These are phyloP conservation scores for Microcaecilia unicolor DNA, from an alignment of 2,797 vertebrate species.

Conservation along the genomic window DNA sequence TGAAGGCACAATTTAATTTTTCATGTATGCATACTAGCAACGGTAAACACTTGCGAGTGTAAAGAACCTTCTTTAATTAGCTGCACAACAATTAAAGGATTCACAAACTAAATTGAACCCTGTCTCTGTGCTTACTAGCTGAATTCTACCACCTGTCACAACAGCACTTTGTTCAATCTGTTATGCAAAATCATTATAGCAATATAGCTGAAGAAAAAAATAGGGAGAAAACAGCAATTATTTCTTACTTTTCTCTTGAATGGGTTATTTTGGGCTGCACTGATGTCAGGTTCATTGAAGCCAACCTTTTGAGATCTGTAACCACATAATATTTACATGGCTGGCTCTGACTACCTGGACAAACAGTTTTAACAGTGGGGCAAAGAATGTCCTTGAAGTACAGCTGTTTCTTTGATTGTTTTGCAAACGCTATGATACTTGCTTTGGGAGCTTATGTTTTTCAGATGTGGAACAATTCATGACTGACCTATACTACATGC, in stretches of 20 bases:
- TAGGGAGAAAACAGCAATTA: conserved; percentile 96
- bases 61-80: conserved; percentile 96
- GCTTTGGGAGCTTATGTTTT: conserved; percentile 57
- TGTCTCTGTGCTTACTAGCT: conserved; percentile 93
- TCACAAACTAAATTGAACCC: conserved; percentile 99
- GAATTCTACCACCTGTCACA: conserved; percentile 99
- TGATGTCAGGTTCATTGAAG: conserved; percentile 86
- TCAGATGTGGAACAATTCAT: conserved; percentile 67
- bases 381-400: conserved; percentile 22
- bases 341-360: conserved; percentile 40
- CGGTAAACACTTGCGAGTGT: conserved; percentile 86
- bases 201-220: conserved; percentile 76
- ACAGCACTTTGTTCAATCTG: conserved; percentile 92
- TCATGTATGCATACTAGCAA: conserved; percentile 82
- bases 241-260: conserved; percentile 95
- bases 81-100: conserved; percentile 99
- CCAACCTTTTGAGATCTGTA: conserved; percentile 74
- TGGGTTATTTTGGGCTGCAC: conserved; percentile 93
- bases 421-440: conserved; percentile 4
- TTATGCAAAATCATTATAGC: conserved; percentile 96
- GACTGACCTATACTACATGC: conserved; percentile 60
- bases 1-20: conserved; percentile 84
- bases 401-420: conserved; percentile 39
- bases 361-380: conserved; percentile 42
- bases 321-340: conserved; percentile 58